Evolutionary conservation across 2,797 vertebrate species (phyloP), one percentile per base, ranked within the genome.

Genomic region (Paratrypauchen microcephalus): DNA sequence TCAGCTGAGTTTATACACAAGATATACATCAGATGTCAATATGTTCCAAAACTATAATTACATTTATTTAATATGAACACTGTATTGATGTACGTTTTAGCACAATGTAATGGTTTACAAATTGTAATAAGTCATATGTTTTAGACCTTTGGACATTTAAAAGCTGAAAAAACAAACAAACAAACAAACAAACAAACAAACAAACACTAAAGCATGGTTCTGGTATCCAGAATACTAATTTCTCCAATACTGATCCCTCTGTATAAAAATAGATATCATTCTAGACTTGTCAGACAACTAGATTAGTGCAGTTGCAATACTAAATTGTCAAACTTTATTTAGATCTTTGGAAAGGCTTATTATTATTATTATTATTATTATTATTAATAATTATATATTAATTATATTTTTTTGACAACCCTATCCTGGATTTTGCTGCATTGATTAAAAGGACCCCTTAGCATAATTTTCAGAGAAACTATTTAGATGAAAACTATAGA

Each of bases 1-100:
- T 81, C 70, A 81, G 79, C 73, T 78, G 65, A 84, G 70, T 72
- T 47, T 13, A 72, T 75, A 71, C 69, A 81, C 55, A 36, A 32
- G 74, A 81, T 72, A 57, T 11, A 57, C 52, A 80, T 73, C 23
- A 71, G 41, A 55, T 65, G 39, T 50, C 48, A n/a, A 26, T 50
- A 65, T 68, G 19, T 52, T 24, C 54, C 28, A 4, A 45, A 47
- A 48, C 15, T 45, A 24, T 16, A 24, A 23, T 41, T n/a, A 41
- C n/a, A 21, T 61, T 32, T 21, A 12, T 19, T 32, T 32, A 6
- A 32, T 32, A n/a, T 54, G 39, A 28, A n/a, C 32, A 13, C 19
- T 39, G 32, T 7, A 7, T 60, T 3, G 39, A 61, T 21, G 18
- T 21, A 39, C 36, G 12, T 12, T 3, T 12, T 21, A 47, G 24